phyloP scores from a whole-genome alignment of 2,113 vertebrate species.

The Hyaena hyaena region DNA sequence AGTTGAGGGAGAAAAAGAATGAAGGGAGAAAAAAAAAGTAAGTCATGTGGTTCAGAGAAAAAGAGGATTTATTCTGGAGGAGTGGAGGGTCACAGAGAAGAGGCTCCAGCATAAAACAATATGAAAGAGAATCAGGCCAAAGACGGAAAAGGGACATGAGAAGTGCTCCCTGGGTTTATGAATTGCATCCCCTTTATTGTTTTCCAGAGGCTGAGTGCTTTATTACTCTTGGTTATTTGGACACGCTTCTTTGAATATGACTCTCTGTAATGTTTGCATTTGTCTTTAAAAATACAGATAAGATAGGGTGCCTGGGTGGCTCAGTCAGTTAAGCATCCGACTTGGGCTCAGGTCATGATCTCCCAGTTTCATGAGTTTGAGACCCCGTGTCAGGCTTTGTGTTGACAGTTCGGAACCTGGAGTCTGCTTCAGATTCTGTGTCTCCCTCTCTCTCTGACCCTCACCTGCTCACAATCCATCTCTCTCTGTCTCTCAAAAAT shows the following conservation, averaged over 20 bases:
- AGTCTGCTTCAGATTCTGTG: too few relatives aligned
- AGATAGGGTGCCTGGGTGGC: background rate
- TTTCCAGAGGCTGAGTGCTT: background rate
- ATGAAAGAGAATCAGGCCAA: background rate
- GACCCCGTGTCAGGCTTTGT: too few relatives aligned
- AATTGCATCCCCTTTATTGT: background rate
- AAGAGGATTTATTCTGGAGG: background rate
- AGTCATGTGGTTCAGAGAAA: background rate
- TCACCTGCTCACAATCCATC: too few relatives aligned
- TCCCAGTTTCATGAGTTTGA: too few relatives aligned
- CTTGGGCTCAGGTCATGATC: too few relatives aligned
- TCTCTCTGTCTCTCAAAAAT: too few relatives aligned
- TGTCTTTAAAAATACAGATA: background rate
- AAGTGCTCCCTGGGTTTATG: background rate
- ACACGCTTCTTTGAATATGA: conserved; percentile 33
- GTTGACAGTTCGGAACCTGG: too few relatives aligned
- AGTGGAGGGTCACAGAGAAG: background rate
- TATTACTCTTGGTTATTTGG: background rate
- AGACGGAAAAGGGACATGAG: background rate
- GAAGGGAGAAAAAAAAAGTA: too few relatives aligned
- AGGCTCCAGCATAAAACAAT: background rate
- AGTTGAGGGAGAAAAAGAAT: background rate
- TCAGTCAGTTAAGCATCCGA: too few relatives aligned
- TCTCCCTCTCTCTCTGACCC: too few relatives aligned
- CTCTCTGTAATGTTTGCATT: background rate